Conservation (phyloP, 92 coral and sea anemone genomes). For the Paragorgia papillata region DNA sequence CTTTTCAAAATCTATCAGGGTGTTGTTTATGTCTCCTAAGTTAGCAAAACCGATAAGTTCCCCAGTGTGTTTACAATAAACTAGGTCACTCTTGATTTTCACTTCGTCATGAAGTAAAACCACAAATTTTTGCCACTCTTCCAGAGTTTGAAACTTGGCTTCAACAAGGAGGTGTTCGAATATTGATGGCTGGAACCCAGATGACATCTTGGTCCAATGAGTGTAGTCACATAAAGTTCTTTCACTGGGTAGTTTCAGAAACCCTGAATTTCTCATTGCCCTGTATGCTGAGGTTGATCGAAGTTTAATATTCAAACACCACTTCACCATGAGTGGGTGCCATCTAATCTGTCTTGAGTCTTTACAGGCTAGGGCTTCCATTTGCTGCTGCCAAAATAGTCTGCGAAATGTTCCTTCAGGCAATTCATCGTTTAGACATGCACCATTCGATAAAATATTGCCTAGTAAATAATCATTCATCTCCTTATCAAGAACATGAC, state of each 20-base stretch:
- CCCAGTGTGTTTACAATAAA: conserved; percentile 49
- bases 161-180: conserved; percentile 36
- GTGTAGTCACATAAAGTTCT: conserved; percentile 47
- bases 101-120: conserved; percentile 25
- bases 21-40: conserved; percentile 39
- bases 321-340: too few species aligned
- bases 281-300: conserved; percentile 47
- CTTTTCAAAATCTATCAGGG: conserved; percentile 10
- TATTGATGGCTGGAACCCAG: conserved; percentile 28
- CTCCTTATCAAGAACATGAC: conserved; percentile 9
- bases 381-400: too few species aligned
- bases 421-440: too few species aligned
- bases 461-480: conserved; percentile 7
- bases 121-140: conserved; percentile 38
- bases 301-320: too few species aligned
- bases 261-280: conserved; percentile 34
- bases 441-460: neutral
- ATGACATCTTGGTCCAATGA: conserved; percentile 37
- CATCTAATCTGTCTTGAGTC: conserved; percentile 49
- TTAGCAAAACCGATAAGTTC: conserved; percentile 43
- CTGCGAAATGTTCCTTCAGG: too few species aligned
- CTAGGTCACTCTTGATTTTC: conserved; percentile 47
- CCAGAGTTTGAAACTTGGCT: neutral
- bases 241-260: conserved; percentile 41
- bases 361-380: neutral